These are phyloP conservation scores for Drepanosiphum platanoidis DNA, from an alignment of 2,888 invertebrate genomes.

Conservation along the genomic window DNA sequence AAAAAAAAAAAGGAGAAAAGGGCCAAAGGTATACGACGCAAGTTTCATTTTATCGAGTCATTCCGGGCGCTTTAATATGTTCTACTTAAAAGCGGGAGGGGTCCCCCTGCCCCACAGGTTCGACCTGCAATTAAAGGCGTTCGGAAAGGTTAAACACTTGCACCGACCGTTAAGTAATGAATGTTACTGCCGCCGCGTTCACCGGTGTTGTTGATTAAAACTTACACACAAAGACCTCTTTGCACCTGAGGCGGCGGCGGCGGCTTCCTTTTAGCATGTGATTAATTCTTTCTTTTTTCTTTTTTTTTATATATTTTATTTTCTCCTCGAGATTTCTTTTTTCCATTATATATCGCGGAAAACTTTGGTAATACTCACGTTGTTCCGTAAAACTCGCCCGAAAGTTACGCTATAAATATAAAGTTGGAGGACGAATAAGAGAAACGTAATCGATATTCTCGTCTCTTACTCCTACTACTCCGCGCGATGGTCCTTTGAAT, in stretches of 20 bases:
- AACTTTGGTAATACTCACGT: background rate
- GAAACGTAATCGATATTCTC: background rate
- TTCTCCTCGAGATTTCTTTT: conserved; percentile 46
- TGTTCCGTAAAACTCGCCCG: background rate
- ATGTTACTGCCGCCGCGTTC: conserved; percentile 52
- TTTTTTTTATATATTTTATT: conserved; percentile 38
- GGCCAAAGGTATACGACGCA: conserved; percentile 57
- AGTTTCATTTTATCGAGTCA: conserved; percentile 59
- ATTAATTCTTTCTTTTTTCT: conserved; percentile 43
- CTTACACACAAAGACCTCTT: conserved; percentile 55
- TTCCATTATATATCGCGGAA: background rate
- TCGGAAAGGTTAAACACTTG: conserved; percentile 58
- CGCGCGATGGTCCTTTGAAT: no score
- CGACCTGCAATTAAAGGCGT: conserved; percentile 58
- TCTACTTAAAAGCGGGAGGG: conserved; percentile 54
- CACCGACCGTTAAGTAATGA: conserved; percentile 59
- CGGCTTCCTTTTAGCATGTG: conserved; percentile 50
- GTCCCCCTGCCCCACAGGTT: conserved; percentile 2
- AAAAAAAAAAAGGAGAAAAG: no score
- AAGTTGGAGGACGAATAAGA: background rate
- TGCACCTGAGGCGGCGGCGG: conserved; percentile 59
- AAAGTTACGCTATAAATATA: conserved; percentile 20
- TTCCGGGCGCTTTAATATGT: conserved; percentile 55
- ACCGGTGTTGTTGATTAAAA: conserved; percentile 61
- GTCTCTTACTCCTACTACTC: no score